phyloP scores from a whole-genome alignment of 2,113 vertebrate species.

The Gallinago paraguaiae region DNA sequence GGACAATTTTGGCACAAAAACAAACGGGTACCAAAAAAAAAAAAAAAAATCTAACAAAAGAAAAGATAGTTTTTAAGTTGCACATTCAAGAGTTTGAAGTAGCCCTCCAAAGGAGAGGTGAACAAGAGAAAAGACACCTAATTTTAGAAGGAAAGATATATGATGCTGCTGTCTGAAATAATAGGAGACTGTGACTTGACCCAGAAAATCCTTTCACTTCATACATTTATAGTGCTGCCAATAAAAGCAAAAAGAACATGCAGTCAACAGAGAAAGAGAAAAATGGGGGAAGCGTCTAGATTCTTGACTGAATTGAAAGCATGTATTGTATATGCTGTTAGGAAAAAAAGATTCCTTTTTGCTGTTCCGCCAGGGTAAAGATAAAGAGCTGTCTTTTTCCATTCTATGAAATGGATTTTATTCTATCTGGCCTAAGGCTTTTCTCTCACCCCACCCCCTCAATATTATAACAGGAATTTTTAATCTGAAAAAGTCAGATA shows the following conservation, averaged over 20 bases:
- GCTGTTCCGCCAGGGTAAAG: not conserved
- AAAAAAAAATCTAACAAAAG: not conserved
- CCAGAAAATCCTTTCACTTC: slow-evolving; percentile 39
- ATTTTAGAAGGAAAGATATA: slow-evolving; percentile 52
- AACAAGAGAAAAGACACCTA: not conserved
- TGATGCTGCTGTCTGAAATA: slow-evolving; percentile 32
- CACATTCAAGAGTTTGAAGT: not conserved
- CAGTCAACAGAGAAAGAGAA: not conserved
- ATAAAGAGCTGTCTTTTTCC: not conserved
- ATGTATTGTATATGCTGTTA: not conserved
- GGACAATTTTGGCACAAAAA: not conserved
- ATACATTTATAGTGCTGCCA: slow-evolving; percentile 3
- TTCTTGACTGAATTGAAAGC: not conserved
- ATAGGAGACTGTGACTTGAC: slow-evolving; percentile 34
- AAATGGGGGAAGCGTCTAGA: not conserved
- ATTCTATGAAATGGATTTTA: not conserved
- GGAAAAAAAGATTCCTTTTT: not conserved
- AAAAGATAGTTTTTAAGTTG: not conserved
- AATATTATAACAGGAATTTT: not conserved
- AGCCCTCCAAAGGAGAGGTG: not conserved
- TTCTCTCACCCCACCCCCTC: not conserved
- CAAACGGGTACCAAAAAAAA: not conserved
- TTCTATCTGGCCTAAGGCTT: not conserved
- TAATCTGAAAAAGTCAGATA: not conserved
- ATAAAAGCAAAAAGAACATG: slow-evolving; percentile 11